Evolutionary conservation across 2,888 invertebrate genomes (phyloP).

Genomic region (Hirtodrosophila duncani): DNA sequence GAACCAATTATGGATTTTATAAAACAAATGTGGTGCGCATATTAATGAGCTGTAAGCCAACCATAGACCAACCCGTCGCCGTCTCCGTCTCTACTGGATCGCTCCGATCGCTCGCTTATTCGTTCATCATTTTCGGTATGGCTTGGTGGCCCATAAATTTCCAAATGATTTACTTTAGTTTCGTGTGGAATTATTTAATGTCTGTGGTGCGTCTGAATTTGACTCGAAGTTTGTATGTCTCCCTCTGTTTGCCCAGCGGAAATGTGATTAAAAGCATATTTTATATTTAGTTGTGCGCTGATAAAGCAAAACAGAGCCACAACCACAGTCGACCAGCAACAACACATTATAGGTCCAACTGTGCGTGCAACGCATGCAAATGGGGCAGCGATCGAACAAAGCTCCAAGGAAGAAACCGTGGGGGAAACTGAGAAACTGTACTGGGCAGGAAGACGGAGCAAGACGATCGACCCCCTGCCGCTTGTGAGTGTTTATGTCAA

Average conservation of each 20-base stretch:
- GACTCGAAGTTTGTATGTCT: no score
- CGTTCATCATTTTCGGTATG: constrained; percentile 30
- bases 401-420: neutral
- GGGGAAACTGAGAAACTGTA: constrained; percentile 3
- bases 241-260: constrained; percentile 47
- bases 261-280: constrained; percentile 73
- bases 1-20: constrained; percentile 78
- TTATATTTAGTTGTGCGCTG: constrained; percentile 56
- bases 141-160: constrained; percentile 68
- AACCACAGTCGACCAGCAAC: constrained; percentile 20
- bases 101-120: constrained; percentile 13
- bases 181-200: constrained; percentile 73
- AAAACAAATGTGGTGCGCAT: constrained; percentile 74
- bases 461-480: constrained; percentile 65
- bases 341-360: constrained; percentile 34
- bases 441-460: no score
- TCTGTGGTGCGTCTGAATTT: no score
- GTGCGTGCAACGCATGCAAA: constrained; percentile 69
- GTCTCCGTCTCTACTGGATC: constrained; percentile 3
- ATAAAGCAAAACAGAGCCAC: constrained; percentile 15
- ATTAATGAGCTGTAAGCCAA: constrained; percentile 65
- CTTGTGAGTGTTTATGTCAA: constrained; percentile 69
- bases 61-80: neutral
- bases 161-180: constrained; percentile 76
- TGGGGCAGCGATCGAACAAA: constrained; percentile 38